Conservation (phyloP, 1,140 invertebrate genomes). For the Drosophila hydei region DNA sequence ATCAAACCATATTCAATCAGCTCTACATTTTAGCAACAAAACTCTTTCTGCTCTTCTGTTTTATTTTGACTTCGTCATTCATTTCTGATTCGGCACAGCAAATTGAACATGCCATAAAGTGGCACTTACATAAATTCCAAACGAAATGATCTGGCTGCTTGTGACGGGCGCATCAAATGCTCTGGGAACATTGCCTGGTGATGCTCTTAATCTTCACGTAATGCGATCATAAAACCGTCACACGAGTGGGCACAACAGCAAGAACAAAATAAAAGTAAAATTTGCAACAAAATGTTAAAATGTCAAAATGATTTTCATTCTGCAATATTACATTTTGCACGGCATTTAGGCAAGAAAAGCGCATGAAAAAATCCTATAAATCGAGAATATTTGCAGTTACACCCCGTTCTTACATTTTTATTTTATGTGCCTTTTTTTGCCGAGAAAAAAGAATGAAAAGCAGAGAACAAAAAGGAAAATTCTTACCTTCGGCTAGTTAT, state of each 20-base stretch:
- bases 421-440: conserved; percentile 43
- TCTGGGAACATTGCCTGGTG: conserved; percentile 28
- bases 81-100: conserved; percentile 23
- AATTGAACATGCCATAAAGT: conserved; percentile 25
- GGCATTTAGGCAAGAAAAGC: conserved; percentile 52
- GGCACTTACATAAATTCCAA: conserved; percentile 54
- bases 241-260: conserved; percentile 59
- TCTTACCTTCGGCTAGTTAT: conserved; percentile 42
- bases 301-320: conserved; percentile 61
- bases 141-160: conserved; percentile 28
- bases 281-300: conserved; percentile 65
- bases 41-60: not conserved
- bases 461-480: not conserved
- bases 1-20: not conserved
- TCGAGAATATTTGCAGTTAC: conserved; percentile 43
- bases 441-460: conserved; percentile 33
- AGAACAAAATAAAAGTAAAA: conserved; percentile 47
- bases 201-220: conserved; percentile 42
- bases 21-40: not conserved
- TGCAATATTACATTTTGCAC: conserved; percentile 72
- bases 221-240: conserved; percentile 77
- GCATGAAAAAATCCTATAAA: conserved; percentile 34
- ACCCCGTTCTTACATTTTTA: conserved; percentile 62
- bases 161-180: conserved; percentile 55
- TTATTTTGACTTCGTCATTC: no score